These are phyloP conservation scores for Drosophila pseudoobscura DNA, from an alignment of 1,140 invertebrate genomes.

Conservation along the genomic window DNA sequence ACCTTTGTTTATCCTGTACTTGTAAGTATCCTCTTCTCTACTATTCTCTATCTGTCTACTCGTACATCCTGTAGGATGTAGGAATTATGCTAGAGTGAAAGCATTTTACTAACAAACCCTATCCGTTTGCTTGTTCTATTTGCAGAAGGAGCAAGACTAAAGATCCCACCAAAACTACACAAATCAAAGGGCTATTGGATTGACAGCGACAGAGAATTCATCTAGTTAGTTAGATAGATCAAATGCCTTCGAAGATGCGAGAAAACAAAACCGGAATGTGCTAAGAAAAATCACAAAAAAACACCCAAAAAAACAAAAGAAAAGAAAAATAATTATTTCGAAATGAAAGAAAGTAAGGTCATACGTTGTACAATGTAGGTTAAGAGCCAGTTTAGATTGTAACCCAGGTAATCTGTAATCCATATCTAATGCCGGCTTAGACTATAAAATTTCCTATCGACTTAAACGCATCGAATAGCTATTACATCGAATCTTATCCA, in stretches of 20 bases:
- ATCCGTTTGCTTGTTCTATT: slow-evolving; percentile 1
- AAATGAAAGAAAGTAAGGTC: slow-evolving; percentile 36
- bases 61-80: too few relatives aligned
- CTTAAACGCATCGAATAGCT: slow-evolving; percentile 50
- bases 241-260: slow-evolving; percentile 80
- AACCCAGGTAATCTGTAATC: slow-evolving; percentile 32
- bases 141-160: slow-evolving; percentile 73
- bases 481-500: slow-evolving; percentile 29
- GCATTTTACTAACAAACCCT: not conserved
- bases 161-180: slow-evolving; percentile 42
- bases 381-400: slow-evolving; percentile 45
- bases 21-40: slow-evolving; percentile 82
- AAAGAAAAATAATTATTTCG: not conserved
- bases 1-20: slow-evolving; percentile 92
- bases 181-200: slow-evolving; percentile 66
- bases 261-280: slow-evolving; percentile 51
- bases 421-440: slow-evolving; percentile 80
- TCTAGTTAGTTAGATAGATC: slow-evolving; percentile 80
- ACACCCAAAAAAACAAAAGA: slow-evolving; percentile 21
- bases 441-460: slow-evolving; percentile 57
- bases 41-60: not conserved
- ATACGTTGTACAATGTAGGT: slow-evolving; percentile 44
- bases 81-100: not conserved
- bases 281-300: slow-evolving; percentile 45
- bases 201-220: slow-evolving; percentile 51